Evolutionary conservation across 2,113 vertebrate genomes (phyloP), one percentile per base, ranked within the genome.

Genomic region (Conger conger): DNA sequence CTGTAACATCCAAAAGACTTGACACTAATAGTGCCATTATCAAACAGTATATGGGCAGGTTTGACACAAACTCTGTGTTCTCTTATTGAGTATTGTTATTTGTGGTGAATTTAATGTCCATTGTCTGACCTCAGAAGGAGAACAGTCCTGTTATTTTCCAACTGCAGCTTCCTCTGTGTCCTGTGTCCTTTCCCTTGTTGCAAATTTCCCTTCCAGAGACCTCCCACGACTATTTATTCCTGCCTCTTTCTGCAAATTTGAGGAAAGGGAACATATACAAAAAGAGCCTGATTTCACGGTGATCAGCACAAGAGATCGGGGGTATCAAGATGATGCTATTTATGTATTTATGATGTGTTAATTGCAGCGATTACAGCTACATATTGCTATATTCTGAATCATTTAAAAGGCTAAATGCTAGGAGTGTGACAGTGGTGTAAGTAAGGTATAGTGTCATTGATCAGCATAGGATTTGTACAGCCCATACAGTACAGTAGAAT

Each of bases 151-250:
- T 82, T 50, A 82, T 40, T 77, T 85, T 81, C 84, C 33, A 45
- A 40, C 30, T 57, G 42, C 36, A 63, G n/a, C 42, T 88, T 88
- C 86, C 85, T 87, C 63, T 81, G 63, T 77, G 76, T 80, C n/a
- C 18, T 18, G 38, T 73, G 45, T 81, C 30, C 27, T 80, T 86
- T 90, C 82, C 83, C 80, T 54, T 79, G 36, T 83, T 84, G 57
- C 54, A 30, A 38, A 27, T 80, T 81, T 77, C 50, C 50, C 40
- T 83, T 23, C 35, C 18, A 37, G 40, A 54, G 11, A n/a, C n/a
- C 35, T 79, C 38, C 27, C 68, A 33, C 11, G 38, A 30, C 76
- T 54, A 78, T 84, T 80, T 84, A 73, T 86, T 81, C 84, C 78
- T 80, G 83, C 35, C 35, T 42, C 57, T 33, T 6, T 8, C 9